These are phyloP conservation scores for Phataginus tetradactyla DNA, from an alignment of 2,797 vertebrate genomes.

Conservation along the genomic window DNA sequence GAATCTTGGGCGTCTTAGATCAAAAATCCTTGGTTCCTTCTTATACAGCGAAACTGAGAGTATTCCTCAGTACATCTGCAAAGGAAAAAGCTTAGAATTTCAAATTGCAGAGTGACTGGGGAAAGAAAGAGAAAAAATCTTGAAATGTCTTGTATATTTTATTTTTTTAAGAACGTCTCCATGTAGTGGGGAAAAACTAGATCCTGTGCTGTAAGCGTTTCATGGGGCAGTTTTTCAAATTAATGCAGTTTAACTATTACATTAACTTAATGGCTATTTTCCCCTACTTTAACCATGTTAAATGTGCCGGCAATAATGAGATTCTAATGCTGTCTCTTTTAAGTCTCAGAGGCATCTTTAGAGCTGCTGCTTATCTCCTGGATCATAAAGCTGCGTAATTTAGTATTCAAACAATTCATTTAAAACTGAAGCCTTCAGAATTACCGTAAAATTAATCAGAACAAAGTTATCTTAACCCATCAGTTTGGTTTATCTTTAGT, in stretches of 20 bases:
- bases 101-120: neutral
- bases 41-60: rapidly evolving
- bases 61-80: neutral
- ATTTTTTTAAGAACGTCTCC: slow-evolving; percentile 55
- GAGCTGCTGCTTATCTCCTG: slow-evolving; percentile 88
- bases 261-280: slow-evolving; percentile 91
- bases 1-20: rapidly evolving
- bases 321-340: slow-evolving; percentile 88
- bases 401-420: slow-evolving; percentile 91
- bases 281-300: slow-evolving; percentile 89
- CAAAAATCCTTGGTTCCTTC: neutral
- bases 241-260: slow-evolving; percentile 90
- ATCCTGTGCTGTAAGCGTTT: slow-evolving; percentile 77
- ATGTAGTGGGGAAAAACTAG: neutral
- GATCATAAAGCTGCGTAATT: slow-evolving; percentile 91
- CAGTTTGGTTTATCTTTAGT: slow-evolving; percentile 73
- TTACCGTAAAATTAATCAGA: slow-evolving; percentile 86
- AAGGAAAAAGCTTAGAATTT: neutral
- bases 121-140: neutral
- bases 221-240: slow-evolving; percentile 86
- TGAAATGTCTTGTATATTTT: slow-evolving; percentile 64
- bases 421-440: slow-evolving; percentile 86
- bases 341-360: slow-evolving; percentile 90
- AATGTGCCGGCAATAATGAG: slow-evolving; percentile 90
- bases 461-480: slow-evolving; percentile 80